These are phyloP conservation scores for Eucidaris tribuloides DNA, from an alignment of 35 echinoderm and acorn worm genomes.

Conservation along the genomic window DNA sequence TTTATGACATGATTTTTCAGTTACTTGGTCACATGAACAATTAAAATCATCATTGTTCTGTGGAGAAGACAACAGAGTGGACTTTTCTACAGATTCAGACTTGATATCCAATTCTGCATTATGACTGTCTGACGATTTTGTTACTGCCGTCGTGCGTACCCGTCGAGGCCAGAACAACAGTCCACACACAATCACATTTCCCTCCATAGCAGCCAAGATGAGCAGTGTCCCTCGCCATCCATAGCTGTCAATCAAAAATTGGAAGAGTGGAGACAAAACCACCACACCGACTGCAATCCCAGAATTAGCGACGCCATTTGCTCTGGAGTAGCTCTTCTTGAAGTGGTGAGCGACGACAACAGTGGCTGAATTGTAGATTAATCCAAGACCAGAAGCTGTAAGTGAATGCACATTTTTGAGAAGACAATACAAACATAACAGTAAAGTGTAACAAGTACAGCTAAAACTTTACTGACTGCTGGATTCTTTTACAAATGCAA, in stretches of 20 bases:
- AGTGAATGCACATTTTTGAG: too few species aligned
- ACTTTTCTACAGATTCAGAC: too few species aligned
- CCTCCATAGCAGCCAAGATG: background rate
- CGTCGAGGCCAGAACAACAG: slow-evolving; percentile 33
- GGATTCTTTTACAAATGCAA: too few species aligned
- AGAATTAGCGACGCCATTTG: slow-evolving; percentile 33
- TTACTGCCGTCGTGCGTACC: background rate
- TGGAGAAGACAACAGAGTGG: too few species aligned
- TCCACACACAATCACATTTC: slow-evolving; percentile 10
- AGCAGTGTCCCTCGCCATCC: slow-evolving; percentile 54
- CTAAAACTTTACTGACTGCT: too few species aligned
- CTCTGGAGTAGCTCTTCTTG: slow-evolving; percentile 40
- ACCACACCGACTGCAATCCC: slow-evolving; percentile 32
- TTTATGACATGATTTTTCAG: too few species aligned
- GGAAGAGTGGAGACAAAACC: slow-evolving; percentile 31
- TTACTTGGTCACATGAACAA: background rate
- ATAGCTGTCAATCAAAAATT: slow-evolving; percentile 25
- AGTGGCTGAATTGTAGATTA: background rate
- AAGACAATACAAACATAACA: too few species aligned
- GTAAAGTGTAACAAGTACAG: too few species aligned
- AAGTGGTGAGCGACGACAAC: slow-evolving; percentile 50
- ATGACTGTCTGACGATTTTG: background rate
- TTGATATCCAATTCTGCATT: background rate
- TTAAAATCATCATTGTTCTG: background rate
- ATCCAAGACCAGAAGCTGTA: slow-evolving; percentile 18